A percentile compares a stretch with the other conserved stretches of the same genome.
These are phyloP conservation scores for Dascyllus trimaculatus DNA, from an alignment of 2,113 vertebrate species.

Conservation along the genomic window DNA sequence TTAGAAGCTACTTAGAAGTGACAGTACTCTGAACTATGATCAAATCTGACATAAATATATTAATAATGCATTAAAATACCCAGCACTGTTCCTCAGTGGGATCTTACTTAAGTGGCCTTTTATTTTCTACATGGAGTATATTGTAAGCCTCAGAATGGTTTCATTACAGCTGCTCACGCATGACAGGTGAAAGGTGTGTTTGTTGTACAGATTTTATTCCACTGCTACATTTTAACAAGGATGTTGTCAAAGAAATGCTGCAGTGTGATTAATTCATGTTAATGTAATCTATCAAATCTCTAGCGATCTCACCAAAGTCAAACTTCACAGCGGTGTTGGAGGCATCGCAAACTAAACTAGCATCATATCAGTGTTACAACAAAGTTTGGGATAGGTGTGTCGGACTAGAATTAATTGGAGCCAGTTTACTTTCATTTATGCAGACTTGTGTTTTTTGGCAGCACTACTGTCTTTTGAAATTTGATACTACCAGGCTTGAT, in stretches of 20 bases:
- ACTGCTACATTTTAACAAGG: too few species aligned
- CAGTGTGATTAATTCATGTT: too few species aligned
- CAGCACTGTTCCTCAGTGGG: neutral
- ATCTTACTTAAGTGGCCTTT: conserved; percentile 34
- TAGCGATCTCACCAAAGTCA: too few species aligned
- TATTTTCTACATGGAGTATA: conserved; percentile 19
- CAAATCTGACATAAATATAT: conserved; percentile 12
- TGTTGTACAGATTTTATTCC: neutral
- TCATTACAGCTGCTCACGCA: conserved; percentile 6
- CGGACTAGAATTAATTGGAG: neutral
- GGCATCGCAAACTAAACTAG: neutral
- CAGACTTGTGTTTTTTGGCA: neutral
- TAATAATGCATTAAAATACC: conserved; percentile 45
- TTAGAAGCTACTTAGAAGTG: conserved; percentile 1
- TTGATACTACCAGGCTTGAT: neutral
- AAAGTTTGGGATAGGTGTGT: neutral
- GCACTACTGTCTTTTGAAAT: neutral
- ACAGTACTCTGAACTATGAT: conserved; percentile 15
- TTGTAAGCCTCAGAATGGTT: conserved; percentile 5
- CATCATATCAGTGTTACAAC: neutral
- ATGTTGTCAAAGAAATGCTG: too few species aligned
- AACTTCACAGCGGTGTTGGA: too few species aligned
- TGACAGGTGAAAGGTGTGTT: neutral
- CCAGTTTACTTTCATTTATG: neutral
- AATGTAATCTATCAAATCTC: too few species aligned